These are phyloP conservation scores for Takifugu bimaculatus DNA, from an alignment of 2,113 vertebrate species.

Conservation along the genomic window DNA sequence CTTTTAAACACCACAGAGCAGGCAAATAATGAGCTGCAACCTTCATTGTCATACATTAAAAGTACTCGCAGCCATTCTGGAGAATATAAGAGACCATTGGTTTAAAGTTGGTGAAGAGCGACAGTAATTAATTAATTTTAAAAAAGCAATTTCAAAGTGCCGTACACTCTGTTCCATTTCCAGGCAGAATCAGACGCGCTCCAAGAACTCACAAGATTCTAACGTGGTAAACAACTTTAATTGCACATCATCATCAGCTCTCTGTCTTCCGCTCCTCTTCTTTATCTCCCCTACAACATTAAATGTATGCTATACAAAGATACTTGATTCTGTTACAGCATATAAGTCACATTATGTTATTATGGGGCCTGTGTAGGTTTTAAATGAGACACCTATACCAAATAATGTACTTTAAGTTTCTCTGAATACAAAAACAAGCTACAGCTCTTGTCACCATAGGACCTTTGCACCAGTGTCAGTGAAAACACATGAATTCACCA, in stretches of 20 bases:
- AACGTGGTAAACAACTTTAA: constrained; percentile 40
- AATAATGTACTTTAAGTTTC: too few relatives aligned
- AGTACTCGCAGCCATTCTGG: constrained; percentile 2
- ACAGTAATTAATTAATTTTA: constrained; percentile 17
- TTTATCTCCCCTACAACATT: constrained; percentile 8
- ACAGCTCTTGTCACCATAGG: too few relatives aligned
- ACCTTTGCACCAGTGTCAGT: constrained; percentile 7
- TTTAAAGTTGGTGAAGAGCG: constrained; percentile 13
- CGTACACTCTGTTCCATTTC: constrained; percentile 7
- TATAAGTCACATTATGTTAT: not conserved
- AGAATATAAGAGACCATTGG: not conserved
- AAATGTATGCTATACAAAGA: constrained; percentile 4
- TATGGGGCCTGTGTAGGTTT: not conserved
- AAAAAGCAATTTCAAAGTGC: constrained; percentile 19
- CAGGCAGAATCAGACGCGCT: constrained; percentile 2
- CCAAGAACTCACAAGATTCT: constrained; percentile 20
- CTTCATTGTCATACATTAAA: not conserved
- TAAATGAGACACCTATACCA: too few relatives aligned
- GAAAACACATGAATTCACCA: constrained; percentile 9
- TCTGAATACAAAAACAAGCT: too few relatives aligned
- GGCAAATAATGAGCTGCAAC: not conserved
- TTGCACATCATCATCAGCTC: constrained; percentile 12
- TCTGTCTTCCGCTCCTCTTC: constrained; percentile 2
- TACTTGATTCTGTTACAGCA: constrained; percentile 6
- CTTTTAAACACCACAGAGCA: too few relatives aligned